phyloP scores from a whole-genome alignment of 2,797 vertebrate genomes.

The Spinus olivaceus region DNA sequence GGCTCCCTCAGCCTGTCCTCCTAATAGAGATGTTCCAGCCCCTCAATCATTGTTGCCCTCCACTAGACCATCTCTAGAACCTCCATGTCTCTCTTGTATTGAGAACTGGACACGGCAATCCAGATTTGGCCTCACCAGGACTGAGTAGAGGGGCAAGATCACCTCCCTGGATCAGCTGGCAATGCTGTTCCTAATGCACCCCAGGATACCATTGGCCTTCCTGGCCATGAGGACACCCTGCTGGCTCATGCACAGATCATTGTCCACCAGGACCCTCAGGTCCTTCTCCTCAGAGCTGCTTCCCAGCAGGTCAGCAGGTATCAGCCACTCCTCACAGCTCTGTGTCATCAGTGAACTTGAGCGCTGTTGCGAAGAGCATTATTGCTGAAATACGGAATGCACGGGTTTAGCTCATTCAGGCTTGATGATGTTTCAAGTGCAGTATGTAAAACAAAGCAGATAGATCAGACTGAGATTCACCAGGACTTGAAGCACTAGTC shows the following conservation, averaged over 20 bases:
- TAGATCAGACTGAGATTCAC: not conserved
- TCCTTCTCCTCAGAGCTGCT: not conserved
- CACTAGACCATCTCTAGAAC: not conserved
- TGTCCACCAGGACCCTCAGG: not conserved
- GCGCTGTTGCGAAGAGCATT: not conserved
- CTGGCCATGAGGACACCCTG: not conserved
- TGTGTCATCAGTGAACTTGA: not conserved
- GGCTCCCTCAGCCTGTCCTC: not conserved
- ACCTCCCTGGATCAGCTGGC: not conserved
- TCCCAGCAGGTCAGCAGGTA: not conserved
- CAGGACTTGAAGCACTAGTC: not conserved
- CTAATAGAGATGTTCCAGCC: not conserved
- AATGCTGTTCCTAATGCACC: not conserved
- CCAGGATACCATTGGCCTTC: not conserved
- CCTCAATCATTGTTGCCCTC: not conserved
- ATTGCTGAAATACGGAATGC: not conserved
- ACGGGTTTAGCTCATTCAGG: not conserved
- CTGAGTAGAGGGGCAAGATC: not conserved
- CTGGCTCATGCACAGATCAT: not conserved
- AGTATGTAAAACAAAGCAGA: not conserved
- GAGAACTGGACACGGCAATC: not conserved
- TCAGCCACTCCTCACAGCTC: not conserved
- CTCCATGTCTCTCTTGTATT: not conserved
- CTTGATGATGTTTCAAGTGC: not conserved
- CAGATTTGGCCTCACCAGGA: not conserved